Evolutionary conservation across 2,888 invertebrate species (phyloP).

Genomic region (Diaphora mendica): DNA sequence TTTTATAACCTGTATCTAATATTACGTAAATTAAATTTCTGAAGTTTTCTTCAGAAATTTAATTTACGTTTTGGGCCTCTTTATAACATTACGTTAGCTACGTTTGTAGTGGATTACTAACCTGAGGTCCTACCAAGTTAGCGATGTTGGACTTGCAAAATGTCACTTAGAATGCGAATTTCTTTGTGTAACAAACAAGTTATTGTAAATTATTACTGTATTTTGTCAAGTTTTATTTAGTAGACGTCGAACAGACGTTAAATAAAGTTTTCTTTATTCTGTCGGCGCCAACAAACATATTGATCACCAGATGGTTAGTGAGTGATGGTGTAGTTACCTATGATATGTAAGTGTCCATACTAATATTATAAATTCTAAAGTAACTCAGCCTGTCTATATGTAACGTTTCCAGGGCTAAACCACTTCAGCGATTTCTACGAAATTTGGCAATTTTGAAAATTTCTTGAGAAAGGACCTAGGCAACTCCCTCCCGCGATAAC

Average conservation of each 20-base stretch:
- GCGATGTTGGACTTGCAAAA: conserved; percentile 23
- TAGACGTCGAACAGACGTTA: not conserved
- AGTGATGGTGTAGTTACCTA: no score
- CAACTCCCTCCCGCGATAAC: no score
- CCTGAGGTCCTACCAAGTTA: conserved; percentile 20
- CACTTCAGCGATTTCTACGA: no score
- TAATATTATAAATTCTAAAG: no score
- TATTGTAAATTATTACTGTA: conserved; percentile 8
- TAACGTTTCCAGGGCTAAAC: no score
- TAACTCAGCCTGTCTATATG: no score
- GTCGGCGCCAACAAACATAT: not conserved
- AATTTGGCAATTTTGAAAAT: no score
- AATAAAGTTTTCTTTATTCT: not conserved
- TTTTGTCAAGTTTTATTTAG: not conserved
- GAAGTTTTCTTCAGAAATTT: no score
- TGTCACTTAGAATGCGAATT: conserved; percentile 19
- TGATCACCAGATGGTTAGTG: no score
- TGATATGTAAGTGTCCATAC: no score
- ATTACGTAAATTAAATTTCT: not conserved
- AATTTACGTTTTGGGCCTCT: no score
- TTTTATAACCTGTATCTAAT: not conserved
- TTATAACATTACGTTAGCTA: not conserved
- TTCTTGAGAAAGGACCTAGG: no score
- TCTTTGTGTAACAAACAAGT: conserved; percentile 19
- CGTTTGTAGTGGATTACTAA: not conserved